Percentiles rank a stretch among this genome's conserved stretches.
These are phyloP conservation scores for Synodontis membranacea DNA, from an alignment of 2,113 vertebrate genomes.

Conservation along the genomic window DNA sequence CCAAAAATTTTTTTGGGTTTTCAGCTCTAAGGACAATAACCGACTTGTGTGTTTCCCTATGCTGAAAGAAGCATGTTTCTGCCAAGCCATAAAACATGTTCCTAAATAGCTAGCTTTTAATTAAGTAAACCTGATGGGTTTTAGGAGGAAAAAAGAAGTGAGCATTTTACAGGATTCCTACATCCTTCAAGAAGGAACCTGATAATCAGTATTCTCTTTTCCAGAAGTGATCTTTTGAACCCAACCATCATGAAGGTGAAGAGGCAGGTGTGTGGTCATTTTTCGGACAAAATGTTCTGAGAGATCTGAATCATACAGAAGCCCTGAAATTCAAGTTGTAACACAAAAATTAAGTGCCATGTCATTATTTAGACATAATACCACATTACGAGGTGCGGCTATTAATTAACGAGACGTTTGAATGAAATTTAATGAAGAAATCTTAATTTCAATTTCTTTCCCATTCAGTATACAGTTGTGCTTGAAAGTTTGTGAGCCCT, in stretches of 20 bases:
- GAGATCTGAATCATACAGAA: background rate
- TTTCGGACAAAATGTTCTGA: constrained; percentile 18
- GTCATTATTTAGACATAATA: background rate
- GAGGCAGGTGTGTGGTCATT: constrained; percentile 5
- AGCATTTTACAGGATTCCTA: constrained; percentile 32
- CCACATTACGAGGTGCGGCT: too few species aligned
- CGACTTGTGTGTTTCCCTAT: background rate
- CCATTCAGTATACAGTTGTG: too few species aligned
- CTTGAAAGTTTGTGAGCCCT: too few species aligned
- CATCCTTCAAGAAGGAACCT: constrained; percentile 18
- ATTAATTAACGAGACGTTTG: too few species aligned
- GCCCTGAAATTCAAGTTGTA: background rate
- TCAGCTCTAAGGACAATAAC: constrained; percentile 7
- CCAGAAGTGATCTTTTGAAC: constrained; percentile 32
- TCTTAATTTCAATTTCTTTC: too few species aligned
- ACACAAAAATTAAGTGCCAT: background rate
- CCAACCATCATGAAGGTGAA: background rate
- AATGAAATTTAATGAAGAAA: too few species aligned
- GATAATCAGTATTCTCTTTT: constrained; percentile 24
- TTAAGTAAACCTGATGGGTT: background rate
- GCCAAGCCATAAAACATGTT: constrained; percentile 42
- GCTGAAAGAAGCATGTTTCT: constrained; percentile 25
- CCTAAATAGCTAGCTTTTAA: background rate
- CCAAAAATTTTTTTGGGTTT: constrained; percentile 54
- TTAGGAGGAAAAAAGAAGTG: background rate